Evolutionary conservation across 1,140 invertebrate species (phyloP).

Genomic region (Zaprionus ornatus): DNA sequence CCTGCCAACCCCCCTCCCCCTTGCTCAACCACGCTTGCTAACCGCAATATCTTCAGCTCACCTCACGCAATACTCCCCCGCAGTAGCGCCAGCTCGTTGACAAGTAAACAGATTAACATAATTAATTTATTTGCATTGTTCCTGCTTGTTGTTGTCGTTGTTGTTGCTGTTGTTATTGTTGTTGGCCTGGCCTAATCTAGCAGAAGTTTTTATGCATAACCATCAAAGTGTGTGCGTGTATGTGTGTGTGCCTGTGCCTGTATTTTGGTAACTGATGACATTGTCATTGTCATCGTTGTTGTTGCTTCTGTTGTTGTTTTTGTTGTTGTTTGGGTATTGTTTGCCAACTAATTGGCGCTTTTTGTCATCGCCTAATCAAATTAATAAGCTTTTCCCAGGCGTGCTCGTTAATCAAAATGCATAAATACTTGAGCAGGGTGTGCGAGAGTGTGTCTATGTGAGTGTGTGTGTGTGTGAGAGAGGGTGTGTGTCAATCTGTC

Average conservation of each 20-base stretch:
- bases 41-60: background rate
- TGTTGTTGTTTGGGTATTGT: slow-evolving; percentile 43
- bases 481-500: background rate
- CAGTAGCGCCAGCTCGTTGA: slow-evolving; percentile 39
- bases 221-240: background rate
- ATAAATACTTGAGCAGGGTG: slow-evolving; percentile 36
- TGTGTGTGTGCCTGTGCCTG: background rate
- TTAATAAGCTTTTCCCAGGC: slow-evolving; percentile 44
- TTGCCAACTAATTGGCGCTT: slow-evolving; percentile 47
- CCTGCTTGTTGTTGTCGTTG: background rate
- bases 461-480: slow-evolving; percentile 2
- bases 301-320: background rate
- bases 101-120: slow-evolving; percentile 81
- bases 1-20: background rate
- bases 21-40: background rate
- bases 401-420: slow-evolving; percentile 48
- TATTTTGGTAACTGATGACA: slow-evolving; percentile 32
- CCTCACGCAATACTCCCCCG: background rate
- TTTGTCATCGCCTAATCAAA: slow-evolving; percentile 60
- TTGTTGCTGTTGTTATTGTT: slow-evolving; percentile 35
- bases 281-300: slow-evolving; percentile 17
- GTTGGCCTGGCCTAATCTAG: slow-evolving; percentile 37
- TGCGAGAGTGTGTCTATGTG: background rate
- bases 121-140: slow-evolving; percentile 73
- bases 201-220: slow-evolving; percentile 13